Percentiles rank a stretch among this genome's conserved stretches.
phyloP scores from a whole-genome alignment of 1,140 invertebrate species.

The Meteorus sp. region DNA sequence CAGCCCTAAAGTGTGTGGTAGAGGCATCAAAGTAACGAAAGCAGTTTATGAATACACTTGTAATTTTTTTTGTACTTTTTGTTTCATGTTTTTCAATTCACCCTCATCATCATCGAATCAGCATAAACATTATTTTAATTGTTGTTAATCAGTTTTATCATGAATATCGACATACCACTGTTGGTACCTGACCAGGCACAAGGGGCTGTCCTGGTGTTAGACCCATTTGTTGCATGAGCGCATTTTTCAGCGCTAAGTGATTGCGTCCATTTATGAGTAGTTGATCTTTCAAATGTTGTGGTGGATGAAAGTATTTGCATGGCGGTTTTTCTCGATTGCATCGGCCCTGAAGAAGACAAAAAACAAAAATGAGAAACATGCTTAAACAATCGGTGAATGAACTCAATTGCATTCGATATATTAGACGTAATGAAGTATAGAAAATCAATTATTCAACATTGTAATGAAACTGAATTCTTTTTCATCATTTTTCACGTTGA shows the following conservation, averaged over 20 bases:
- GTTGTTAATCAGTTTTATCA: no score
- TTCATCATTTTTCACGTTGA: no score
- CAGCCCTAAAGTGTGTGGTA: no score
- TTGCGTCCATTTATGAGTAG: constrained; percentile 99
- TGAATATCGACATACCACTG: constrained; percentile 76
- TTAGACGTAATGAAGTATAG: not conserved
- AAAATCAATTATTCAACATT: constrained; percentile 12
- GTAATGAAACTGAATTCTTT: no score
- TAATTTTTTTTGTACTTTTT: no score
- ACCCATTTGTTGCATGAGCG: constrained; percentile 94
- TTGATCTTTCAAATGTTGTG: constrained; percentile 99
- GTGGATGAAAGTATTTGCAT: constrained; percentile 99
- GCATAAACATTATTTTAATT: no score
- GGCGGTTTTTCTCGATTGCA: constrained; percentile 99
- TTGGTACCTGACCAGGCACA: constrained; percentile 85
- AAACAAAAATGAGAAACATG: constrained; percentile 17
- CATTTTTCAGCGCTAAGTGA: constrained; percentile 97
- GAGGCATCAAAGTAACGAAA: no score
- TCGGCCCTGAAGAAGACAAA: constrained; percentile 80
- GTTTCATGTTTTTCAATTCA: no score
- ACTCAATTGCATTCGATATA: not conserved
- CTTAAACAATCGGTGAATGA: not conserved
- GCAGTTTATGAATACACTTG: no score
- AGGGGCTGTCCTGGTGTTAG: constrained; percentile 83
- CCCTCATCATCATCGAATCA: no score